Evolutionary conservation across 1,140 invertebrate species (phyloP).

Genomic region (Heliconius congener): DNA sequence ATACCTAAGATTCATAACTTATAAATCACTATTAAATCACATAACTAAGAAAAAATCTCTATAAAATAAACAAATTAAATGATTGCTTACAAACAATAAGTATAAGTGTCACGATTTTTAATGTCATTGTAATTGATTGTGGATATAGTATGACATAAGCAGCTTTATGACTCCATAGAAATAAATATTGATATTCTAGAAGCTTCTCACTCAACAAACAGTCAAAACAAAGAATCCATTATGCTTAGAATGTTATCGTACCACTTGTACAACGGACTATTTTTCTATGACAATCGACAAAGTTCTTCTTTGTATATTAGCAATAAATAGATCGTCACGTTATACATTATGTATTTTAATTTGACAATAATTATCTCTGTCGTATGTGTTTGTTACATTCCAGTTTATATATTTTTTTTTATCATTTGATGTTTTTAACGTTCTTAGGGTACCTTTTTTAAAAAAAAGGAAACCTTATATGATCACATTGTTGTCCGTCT

Average conservation of each 20-base stretch:
- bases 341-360: background rate
- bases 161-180: slow-evolving; percentile 5
- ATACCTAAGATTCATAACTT: background rate
- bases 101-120: slow-evolving; percentile 21
- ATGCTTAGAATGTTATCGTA: background rate
- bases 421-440: too few relatives aligned
- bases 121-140: slow-evolving; percentile 25
- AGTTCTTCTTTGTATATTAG: background rate
- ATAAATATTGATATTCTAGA: slow-evolving; percentile 7
- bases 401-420: too few relatives aligned
- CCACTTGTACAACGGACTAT: background rate
- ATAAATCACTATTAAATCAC: background rate
- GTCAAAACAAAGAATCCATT: slow-evolving; percentile 10
- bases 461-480: too few relatives aligned
- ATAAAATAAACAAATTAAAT: slow-evolving; percentile 10
- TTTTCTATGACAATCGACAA: background rate
- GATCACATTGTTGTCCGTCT: too few relatives aligned
- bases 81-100: slow-evolving; percentile 8
- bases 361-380: background rate
- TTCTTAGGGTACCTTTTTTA: too few relatives aligned
- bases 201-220: background rate
- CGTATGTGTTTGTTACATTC: too few relatives aligned
- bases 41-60: background rate
- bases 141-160: slow-evolving; percentile 19
- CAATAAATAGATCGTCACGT: background rate